Conservation (phyloP, 2,797 vertebrate genomes). For the Chaetodon trifasciatus region DNA sequence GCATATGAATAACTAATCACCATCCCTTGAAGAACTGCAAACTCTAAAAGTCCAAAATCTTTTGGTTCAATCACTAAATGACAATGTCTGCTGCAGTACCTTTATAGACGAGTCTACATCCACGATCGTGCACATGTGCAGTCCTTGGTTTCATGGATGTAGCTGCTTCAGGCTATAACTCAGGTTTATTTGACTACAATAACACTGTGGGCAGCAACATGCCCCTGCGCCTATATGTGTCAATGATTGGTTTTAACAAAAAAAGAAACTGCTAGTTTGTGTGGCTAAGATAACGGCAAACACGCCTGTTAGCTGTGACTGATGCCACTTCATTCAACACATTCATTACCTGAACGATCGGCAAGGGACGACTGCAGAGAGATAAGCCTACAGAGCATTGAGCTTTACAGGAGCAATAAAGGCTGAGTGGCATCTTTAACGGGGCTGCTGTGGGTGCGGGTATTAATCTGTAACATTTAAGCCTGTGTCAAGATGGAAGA, state of each 20-base stretch:
- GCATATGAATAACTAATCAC: background rate
- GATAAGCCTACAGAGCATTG: conserved; percentile 70
- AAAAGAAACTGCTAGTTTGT: conserved; percentile 74
- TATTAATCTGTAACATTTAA: conserved; percentile 75
- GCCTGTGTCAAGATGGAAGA: conserved; percentile 52
- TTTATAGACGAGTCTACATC: background rate
- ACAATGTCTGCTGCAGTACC: background rate
- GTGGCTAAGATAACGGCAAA: conserved; percentile 79
- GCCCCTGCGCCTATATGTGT: conserved; percentile 32
- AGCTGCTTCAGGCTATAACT: conserved; percentile 44
- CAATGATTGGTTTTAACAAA: conserved; percentile 64
- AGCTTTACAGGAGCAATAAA: conserved; percentile 77
- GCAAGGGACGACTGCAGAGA: conserved; percentile 61
- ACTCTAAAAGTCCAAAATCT: background rate
- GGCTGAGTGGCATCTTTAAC: conserved; percentile 75
- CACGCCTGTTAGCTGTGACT: conserved; percentile 76
- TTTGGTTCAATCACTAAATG: background rate
- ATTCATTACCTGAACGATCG: conserved; percentile 77
- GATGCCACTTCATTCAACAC: conserved; percentile 80
- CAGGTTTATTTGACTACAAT: conserved; percentile 65
- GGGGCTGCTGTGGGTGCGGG: conserved; percentile 56
- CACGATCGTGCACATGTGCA: conserved; percentile 2
- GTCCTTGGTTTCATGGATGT: conserved; percentile 9
- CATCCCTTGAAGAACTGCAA: background rate
- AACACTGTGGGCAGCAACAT: conserved; percentile 45